Conservation (phyloP, 2,797 vertebrate species). For the Sitta carolinensis region DNA sequence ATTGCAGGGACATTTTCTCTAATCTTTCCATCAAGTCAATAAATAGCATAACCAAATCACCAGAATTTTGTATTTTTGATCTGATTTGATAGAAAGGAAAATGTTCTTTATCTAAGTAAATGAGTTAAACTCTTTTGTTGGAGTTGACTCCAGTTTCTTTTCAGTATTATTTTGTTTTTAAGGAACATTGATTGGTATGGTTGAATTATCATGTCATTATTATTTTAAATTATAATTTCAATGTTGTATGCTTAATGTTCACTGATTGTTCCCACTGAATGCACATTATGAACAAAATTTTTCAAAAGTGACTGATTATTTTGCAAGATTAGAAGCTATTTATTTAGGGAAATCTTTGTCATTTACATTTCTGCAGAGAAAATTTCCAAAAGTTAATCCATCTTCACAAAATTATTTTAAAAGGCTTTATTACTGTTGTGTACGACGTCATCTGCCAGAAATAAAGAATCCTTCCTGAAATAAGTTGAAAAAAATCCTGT, state of each 20-base stretch:
- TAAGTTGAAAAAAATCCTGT: background rate
- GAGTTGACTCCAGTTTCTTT: background rate
- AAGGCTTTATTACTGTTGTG: background rate
- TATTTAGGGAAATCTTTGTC: background rate
- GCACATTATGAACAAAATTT: background rate
- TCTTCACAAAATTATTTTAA: background rate
- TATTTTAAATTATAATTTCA: slow-evolving; percentile 1
- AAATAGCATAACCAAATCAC: background rate
- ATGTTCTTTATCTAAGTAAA: background rate
- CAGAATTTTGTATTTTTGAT: background rate
- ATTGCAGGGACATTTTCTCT: background rate
- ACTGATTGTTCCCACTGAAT: background rate
- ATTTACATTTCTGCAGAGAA: background rate
- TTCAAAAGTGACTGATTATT: background rate
- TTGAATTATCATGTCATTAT: background rate
- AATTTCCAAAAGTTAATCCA: background rate
- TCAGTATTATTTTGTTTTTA: background rate
- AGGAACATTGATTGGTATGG: background rate
- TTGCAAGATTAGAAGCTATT: background rate
- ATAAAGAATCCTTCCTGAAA: background rate
- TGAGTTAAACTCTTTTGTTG: background rate
- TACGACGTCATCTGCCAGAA: background rate
- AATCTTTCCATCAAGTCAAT: background rate
- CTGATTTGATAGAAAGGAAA: background rate
- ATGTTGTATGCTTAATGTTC: background rate